Conservation (phyloP, 2,797 vertebrate species). For the Cynodonichthys magdalenae region DNA sequence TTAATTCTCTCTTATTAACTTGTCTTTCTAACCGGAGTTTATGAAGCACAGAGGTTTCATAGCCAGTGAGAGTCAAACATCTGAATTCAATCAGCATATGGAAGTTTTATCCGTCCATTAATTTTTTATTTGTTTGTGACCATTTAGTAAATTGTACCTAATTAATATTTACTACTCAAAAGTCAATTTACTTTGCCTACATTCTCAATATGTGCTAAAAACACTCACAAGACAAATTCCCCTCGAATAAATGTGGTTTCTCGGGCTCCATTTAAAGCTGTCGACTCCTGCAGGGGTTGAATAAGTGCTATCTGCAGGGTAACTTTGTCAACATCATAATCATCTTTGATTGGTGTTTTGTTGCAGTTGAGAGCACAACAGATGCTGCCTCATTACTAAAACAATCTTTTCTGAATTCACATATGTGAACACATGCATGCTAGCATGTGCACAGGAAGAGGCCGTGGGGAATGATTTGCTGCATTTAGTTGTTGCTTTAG, state of each 20-base stretch:
- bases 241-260: constrained; percentile 33
- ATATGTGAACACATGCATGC: constrained; percentile 4
- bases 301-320: constrained; percentile 64
- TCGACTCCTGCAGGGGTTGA: constrained; percentile 59
- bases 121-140: constrained; percentile 7
- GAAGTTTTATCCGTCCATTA: constrained; percentile 10
- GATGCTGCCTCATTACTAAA: constrained; percentile 71
- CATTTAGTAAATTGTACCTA: constrained; percentile 11
- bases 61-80: neutral
- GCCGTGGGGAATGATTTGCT: constrained; percentile 25
- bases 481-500: constrained; percentile 15
- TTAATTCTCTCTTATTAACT: neutral
- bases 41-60: neutral
- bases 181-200: constrained; percentile 4
- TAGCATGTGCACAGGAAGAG: constrained; percentile 32
- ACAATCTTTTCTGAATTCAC: constrained; percentile 49
- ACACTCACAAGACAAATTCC: constrained; percentile 6
- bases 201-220: neutral
- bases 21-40: neutral
- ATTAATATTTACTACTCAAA: constrained; percentile 26
- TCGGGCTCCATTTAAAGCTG: constrained; percentile 41
- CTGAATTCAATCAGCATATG: neutral
- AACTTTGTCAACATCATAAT: constrained; percentile 78
- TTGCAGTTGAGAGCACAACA: constrained; percentile 64
- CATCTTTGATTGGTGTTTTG: constrained; percentile 75